Base-by-base conservation (phyloP, 2,797 vertebrate species). In the Urophycis tenuis region DNA sequence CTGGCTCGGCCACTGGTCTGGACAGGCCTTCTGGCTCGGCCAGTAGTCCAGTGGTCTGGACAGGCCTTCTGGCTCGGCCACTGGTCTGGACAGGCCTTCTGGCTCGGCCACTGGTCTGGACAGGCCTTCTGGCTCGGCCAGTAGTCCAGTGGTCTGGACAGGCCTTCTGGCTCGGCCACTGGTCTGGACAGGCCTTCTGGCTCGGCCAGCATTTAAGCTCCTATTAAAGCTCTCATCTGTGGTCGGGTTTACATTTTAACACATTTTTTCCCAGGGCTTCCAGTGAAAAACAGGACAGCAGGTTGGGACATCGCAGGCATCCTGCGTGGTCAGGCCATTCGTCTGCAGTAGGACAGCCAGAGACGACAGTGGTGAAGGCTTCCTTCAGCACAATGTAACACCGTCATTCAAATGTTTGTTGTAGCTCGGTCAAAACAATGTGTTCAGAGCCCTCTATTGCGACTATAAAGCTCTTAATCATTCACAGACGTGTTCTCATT, bases 221-320 rank as follows among this genome's bases (percentile, higher is more conserved):
- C 85, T 81, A 91, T 90, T 92, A 91, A 92, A 89, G 82, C 78
- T 75, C 84, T 89, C 84, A 88, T 89, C 88, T 87, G 83, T 81
- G 78, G 79, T 88, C 77, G 81, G 78, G 80, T 77, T 81, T 83
- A 81, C 78, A 87, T 86, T 84, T 86, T 85, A 89, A 90, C 87
- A 82, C 77, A 80, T 85, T 87, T 74, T 41, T 77, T 82, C 80
- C 64, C 41, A 78, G 77, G 79, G 25, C 81, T 89, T 88, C 81
- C 83, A 30, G 11, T 70, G 17, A 70, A 15, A 31, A 70, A 70
- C 6, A 32, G n/a, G 60, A 67, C 3, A 67, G 25, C 60, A 67
- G 29, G 60, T 67, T 3, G 60, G 60, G 30, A 71, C 32, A 31
- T 31, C 17, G 14, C 69, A 33, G 17, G 6, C 30, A 17, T 71